These are phyloP conservation scores for Rhinichthys osculus DNA, from an alignment of 2,797 vertebrate genomes.

Conservation along the genomic window DNA sequence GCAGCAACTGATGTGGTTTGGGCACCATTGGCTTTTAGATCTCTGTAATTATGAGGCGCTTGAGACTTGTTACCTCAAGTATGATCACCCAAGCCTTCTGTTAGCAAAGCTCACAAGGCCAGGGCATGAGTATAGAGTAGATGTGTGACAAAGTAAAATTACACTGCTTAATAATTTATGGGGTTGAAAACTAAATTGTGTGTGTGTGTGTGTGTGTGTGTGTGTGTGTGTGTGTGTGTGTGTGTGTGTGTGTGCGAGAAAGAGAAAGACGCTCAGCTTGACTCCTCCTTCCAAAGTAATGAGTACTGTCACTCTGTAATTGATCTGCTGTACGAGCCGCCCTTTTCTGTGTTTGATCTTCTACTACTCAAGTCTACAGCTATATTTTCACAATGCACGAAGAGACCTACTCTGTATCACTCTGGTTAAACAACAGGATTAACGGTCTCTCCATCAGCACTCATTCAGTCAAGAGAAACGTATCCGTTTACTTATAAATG, in stretches of 20 bases:
- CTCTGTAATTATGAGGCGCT: constrained; percentile 21
- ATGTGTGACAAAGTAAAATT: constrained; percentile 58
- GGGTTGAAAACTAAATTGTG: constrained; percentile 47
- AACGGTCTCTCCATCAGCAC: constrained; percentile 22
- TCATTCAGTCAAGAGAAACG: background rate
- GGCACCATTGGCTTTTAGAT: constrained; percentile 13
- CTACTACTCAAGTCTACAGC: background rate
- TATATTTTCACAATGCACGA: background rate
- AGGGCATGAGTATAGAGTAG: constrained; percentile 45
- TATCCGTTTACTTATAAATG: constrained; percentile 8
- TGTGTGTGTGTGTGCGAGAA: constrained; percentile 15
- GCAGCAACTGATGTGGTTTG: background rate
- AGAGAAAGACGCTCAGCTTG: constrained; percentile 13
- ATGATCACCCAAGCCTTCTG: constrained; percentile 17
- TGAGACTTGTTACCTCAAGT: background rate
- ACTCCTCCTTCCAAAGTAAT: constrained; percentile 43
- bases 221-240: constrained; percentile 18
- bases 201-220: constrained; percentile 19
- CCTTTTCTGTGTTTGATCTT: constrained; percentile 6
- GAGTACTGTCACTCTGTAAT: constrained; percentile 40
- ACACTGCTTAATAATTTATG: constrained; percentile 60
- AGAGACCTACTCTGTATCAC: background rate
- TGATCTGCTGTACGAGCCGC: constrained; percentile 26
- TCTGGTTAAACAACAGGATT: constrained; percentile 17
- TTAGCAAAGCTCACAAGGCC: constrained; percentile 19